Base-by-base conservation (phyloP, 2,113 vertebrate genomes). In the Propithecus coquereli region DNA sequence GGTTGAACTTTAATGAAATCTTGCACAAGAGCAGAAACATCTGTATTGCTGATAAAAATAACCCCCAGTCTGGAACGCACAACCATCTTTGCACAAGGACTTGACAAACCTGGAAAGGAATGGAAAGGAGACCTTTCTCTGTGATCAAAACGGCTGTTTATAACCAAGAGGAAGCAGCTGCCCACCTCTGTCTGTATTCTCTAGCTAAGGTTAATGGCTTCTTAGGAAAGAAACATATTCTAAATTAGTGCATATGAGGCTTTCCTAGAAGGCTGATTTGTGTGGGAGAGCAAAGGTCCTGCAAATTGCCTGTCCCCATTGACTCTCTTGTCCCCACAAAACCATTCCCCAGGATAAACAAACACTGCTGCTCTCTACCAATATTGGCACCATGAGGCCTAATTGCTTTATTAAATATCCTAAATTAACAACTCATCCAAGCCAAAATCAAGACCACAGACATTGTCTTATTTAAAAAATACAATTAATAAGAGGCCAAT, bases 1-100 rank as follows among this genome's bases (percentile, higher is more conserved):
- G 87, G 81, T 47, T 89, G 93, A 96, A 82, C 71, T 89, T 95
- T 96, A 94, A 96, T 87, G 96, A 97, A 97, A 96, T 94, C 57
- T 65, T 84, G 59, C 74, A 85, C 50, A 83, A 83, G 88, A 90
- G 50, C 81, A 74, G 92, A 92, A 95, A 90, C 85, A 94, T 94
- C 93, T 93, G 96, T 73, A 95, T 79, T 25, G 5, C 73, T 83
- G 87, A 68, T 79, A 87, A 87, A 87, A 89, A 83, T 57, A 88
- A 94, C 37, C 27, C 23, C 66, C 47, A 30, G 61, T 25, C 61
- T 91, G 77, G 57, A 95, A 93, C 14, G 40, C 22, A 82, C 8
- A 13, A 52, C 32, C 6, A 5, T 97, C 95, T 90, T 74, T 86
- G 87, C 32, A 59, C 6, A 80, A 74, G 43, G 57, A 45, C n/a